Conservation (phyloP, 2,797 vertebrate species). For the Glossophaga mutica region DNA sequence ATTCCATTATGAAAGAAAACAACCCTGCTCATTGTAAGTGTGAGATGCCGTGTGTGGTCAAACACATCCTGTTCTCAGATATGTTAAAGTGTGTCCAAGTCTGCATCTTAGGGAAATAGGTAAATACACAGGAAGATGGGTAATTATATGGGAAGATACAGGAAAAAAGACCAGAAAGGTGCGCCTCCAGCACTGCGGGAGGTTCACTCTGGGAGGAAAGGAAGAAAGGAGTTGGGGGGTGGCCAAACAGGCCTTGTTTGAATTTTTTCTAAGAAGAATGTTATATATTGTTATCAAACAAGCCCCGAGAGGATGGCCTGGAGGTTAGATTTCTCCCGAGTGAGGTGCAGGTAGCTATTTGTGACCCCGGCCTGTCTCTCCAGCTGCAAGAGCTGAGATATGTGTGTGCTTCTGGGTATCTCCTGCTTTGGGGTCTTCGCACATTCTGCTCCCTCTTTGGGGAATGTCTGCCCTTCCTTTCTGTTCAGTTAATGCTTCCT, state of each 20-base stretch:
- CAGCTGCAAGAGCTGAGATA: neutral
- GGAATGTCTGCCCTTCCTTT: neutral
- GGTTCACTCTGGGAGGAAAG: neutral
- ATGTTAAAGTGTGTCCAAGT: neutral
- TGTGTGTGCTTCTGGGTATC: neutral
- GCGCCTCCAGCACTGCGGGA: neutral
- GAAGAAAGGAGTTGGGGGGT: neutral
- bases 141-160: too few relatives aligned
- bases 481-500: neutral
- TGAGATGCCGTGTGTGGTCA: neutral
- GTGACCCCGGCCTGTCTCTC: neutral
- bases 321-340: neutral
- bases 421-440: neutral
- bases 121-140: neutral
- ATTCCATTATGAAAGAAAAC: neutral
- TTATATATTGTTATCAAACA: neutral
- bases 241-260: neutral
- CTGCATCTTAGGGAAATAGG: neutral
- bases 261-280: neutral
- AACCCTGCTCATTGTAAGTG: neutral
- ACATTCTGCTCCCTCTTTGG: neutral
- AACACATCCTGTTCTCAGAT: neutral
- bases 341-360: accelerated
- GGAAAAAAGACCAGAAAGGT: neutral
- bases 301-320: neutral